Evolutionary conservation across 2,888 invertebrate species (phyloP).

Genomic region (Agrotis exclamationis): DNA sequence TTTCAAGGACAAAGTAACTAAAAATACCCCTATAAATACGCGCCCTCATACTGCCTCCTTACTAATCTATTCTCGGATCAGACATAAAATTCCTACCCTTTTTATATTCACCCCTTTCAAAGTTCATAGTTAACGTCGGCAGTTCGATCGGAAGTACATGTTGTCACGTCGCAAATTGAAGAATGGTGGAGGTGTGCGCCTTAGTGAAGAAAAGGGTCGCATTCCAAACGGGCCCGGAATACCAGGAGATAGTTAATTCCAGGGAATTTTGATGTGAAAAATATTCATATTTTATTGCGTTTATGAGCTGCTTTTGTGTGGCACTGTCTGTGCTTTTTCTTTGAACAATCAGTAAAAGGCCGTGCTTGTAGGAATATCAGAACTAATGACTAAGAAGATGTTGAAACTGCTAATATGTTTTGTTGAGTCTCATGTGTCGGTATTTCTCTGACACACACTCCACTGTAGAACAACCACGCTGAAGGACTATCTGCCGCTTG

Average conservation of each 20-base stretch:
- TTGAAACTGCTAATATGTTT: too few species aligned
- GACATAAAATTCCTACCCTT: constrained; percentile 34
- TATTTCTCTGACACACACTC: too few species aligned
- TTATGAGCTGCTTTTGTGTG: background rate
- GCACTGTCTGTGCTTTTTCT: background rate
- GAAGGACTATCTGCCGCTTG: too few species aligned
- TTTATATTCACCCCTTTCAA: constrained; percentile 45
- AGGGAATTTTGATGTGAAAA: constrained; percentile 45
- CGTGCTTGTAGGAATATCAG: background rate
- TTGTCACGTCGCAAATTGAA: constrained; percentile 64
- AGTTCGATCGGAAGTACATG: constrained; percentile 50
- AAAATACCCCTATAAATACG: background rate
- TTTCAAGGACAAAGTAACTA: background rate
- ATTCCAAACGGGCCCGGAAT: constrained; percentile 53
- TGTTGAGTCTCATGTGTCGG: too few species aligned
- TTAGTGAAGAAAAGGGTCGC: constrained; percentile 60
- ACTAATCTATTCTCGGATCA: constrained; percentile 20
- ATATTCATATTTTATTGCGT: constrained; percentile 56
- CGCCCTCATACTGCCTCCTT: too few species aligned
- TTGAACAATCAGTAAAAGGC: background rate
- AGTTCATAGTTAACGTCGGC: constrained; percentile 55
- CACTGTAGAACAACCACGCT: too few species aligned
- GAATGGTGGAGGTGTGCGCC: constrained; percentile 61
- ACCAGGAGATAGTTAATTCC: constrained; percentile 54
- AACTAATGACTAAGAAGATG: too few species aligned